Conservation (phyloP, 2,113 vertebrate genomes). For the Triplophysa rosa region DNA sequence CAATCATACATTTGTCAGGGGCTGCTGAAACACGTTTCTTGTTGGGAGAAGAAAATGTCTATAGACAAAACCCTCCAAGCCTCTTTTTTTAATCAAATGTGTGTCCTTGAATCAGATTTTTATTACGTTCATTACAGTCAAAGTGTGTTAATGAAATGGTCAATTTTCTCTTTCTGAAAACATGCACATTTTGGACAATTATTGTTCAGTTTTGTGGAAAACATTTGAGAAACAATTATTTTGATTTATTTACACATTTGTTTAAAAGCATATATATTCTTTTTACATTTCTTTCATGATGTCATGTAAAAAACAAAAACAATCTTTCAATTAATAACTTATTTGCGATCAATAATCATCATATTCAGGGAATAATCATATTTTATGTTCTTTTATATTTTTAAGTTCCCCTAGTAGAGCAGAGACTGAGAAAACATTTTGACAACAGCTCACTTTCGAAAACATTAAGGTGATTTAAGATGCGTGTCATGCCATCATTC, state of each 20-base stretch:
- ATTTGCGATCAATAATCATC: neutral
- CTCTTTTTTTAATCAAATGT: constrained; percentile 43
- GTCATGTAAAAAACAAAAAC: neutral
- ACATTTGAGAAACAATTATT: neutral
- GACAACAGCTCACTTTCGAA: constrained; percentile 48
- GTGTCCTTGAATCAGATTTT: constrained; percentile 37
- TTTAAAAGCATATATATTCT: neutral
- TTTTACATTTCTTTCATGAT: neutral
- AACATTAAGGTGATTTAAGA: constrained; percentile 69
- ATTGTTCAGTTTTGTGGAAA: neutral
- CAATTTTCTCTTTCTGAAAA: neutral
- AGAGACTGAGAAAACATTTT: neutral
- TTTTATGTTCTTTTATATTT: neutral
- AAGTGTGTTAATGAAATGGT: constrained; percentile 15
- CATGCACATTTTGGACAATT: neutral
- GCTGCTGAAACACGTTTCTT: constrained; percentile 40
- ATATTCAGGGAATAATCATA: neutral
- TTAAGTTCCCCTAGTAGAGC: neutral
- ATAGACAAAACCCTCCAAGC: constrained; percentile 41
- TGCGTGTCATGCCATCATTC: constrained; percentile 65
- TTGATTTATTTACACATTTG: neutral
- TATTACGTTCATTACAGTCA: constrained; percentile 26
- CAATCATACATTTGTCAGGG: constrained; percentile 51
- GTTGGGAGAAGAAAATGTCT: constrained; percentile 39
- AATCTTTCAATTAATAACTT: neutral